Conservation (phyloP, 2,888 invertebrate genomes). For the Neria commutata region DNA sequence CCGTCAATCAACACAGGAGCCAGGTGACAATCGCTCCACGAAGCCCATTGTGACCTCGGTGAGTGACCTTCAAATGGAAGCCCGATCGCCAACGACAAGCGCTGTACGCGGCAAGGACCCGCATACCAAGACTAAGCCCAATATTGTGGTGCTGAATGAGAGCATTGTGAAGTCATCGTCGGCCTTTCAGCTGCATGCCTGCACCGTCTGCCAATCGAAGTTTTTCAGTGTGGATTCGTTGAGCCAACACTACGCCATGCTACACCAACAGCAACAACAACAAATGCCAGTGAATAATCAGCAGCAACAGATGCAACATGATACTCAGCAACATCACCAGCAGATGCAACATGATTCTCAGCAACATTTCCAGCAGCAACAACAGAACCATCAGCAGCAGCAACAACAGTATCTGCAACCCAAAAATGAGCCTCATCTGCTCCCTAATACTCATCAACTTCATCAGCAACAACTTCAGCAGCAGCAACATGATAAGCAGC, state of each 20-base stretch:
- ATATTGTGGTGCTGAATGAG: constrained; percentile 60
- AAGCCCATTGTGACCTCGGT: constrained; percentile 56
- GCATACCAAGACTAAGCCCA: constrained; percentile 52
- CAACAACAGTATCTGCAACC: too few species aligned
- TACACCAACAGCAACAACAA: constrained; percentile 26
- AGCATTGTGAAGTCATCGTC: constrained; percentile 57
- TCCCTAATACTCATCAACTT: too few species aligned
- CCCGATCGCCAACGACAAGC: constrained; percentile 29
- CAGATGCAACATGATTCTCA: too few species aligned
- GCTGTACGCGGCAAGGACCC: constrained; percentile 11
- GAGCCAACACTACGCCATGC: constrained; percentile 44
- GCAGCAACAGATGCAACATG: constrained; percentile 6
- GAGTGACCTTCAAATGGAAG: constrained; percentile 50
- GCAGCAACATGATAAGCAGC: too few species aligned
- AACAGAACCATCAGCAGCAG: too few species aligned
- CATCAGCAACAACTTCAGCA: too few species aligned
- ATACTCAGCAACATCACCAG: not conserved
- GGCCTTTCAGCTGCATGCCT: constrained; percentile 53
- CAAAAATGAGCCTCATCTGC: too few species aligned
- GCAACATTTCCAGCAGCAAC: too few species aligned
- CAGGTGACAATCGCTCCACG: constrained; percentile 36
- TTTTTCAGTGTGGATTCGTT: constrained; percentile 54
- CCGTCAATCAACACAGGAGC: too few species aligned
- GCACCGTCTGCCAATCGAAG: constrained; percentile 51
- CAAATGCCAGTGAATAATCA: constrained; percentile 41